Conservation (phyloP, 2,113 vertebrate genomes). For the Numida meleagris region DNA sequence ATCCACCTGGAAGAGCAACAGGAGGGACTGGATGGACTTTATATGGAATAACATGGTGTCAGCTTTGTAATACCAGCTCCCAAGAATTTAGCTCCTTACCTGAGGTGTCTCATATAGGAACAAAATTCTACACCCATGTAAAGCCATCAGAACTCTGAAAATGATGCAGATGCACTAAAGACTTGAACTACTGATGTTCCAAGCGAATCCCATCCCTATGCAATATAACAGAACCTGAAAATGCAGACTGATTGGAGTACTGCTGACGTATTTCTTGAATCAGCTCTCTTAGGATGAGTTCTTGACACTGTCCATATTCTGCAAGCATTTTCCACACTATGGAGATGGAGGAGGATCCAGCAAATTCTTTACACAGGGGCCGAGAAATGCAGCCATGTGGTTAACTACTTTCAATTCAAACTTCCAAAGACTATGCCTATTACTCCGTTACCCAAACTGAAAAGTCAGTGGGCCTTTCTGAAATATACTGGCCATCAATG, state of each 20-base stretch:
- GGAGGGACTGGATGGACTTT: neutral
- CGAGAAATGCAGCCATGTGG: accelerated
- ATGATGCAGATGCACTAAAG: neutral
- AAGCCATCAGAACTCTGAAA: neutral
- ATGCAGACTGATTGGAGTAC: neutral
- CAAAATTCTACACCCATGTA: neutral
- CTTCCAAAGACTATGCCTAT: neutral
- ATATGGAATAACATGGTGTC: neutral
- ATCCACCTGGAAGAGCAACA: neutral
- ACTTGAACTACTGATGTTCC: accelerated
- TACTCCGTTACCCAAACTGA: neutral
- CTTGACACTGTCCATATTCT: neutral
- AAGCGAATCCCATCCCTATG: neutral
- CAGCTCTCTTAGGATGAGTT: neutral
- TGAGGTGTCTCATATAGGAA: neutral
- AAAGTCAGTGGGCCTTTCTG: neutral
- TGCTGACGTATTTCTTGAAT: neutral
- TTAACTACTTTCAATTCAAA: neutral
- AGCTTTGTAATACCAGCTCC: neutral
- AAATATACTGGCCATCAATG: neutral
- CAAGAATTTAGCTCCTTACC: neutral
- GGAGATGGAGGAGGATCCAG: neutral
- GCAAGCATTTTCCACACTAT: accelerated
- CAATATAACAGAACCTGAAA: neutral
- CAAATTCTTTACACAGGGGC: neutral